Evolutionary conservation across 1,140 invertebrate genomes (phyloP).

Genomic region (Bombyx mori): ASM3026992v2 NC_085124.1:15601501-15602000

Average conservation of each 20-base stretch:
- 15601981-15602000: too few relatives aligned
- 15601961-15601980: too few relatives aligned
- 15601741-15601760: slow-evolving; percentile 3
- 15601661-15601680: slow-evolving; percentile 15
- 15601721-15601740: slow-evolving; percentile 7
- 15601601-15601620: slow-evolving; percentile 83
- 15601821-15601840: too few relatives aligned
- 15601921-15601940: background rate
- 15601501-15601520: slow-evolving; percentile 75
- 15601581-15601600: slow-evolving; percentile 78
- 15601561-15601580: slow-evolving; percentile 82
- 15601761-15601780: slow-evolving; percentile 1
- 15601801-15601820: too few relatives aligned
- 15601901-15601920: too few relatives aligned
- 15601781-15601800: background rate
- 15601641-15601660: slow-evolving; percentile 52
- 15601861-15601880: too few relatives aligned
- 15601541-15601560: slow-evolving; percentile 80
- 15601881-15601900: too few relatives aligned
- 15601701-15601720: slow-evolving; percentile 6
- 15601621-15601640: slow-evolving; percentile 56
- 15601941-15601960: too few relatives aligned
- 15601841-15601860: too few relatives aligned
- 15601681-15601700: slow-evolving; percentile 18
- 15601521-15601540: slow-evolving; percentile 75